Evolutionary conservation across 2,888 invertebrate species (phyloP), one percentile per base, ranked within the genome.

Genomic region (Mycogona germanica): DNA sequence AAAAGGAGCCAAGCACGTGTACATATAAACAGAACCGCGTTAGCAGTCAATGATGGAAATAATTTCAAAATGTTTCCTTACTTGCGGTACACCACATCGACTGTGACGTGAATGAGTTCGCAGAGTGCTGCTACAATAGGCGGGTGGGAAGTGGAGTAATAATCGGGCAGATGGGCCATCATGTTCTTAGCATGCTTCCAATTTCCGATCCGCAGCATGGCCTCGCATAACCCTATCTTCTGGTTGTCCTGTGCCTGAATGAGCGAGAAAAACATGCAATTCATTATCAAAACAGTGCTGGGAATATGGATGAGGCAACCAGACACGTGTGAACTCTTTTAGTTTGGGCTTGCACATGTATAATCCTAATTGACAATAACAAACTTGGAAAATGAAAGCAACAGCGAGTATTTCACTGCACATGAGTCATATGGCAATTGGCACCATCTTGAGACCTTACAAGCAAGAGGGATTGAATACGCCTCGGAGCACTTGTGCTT

Each of bases 151-250:
- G 87, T 78, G 9, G 82, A 78, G 60, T 81, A 81, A 68, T 81
- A 80, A 55, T 84, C 81, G 0, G 97, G 97, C 57, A 97, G 73
- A 52, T 84, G 78, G 61, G 82, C 81, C 28, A 88, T 80, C 55
- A 98, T 74, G 60, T 77, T 76, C 57, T 81, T 78, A 2, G 91
- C 91, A 64, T 84, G 84, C 19, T 80, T 77, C 96, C 96, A 97
- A 62, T 89, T 91, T 1, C 89, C 93, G 60, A 92, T 80, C 59
- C 80, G 78, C 7, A 97, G 68, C 46, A 96, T 72, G 0, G 93
- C 91, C 68, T 92, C 88, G 63, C 89, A 84, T 25, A 98, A 75
- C 26, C 92, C 88, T 63, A 95, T 79, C 72, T 97, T 97, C 71
- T 98, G 96, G 73, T 98, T 97, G 49, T 70, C 73, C 66, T n/a